phyloP scores from a whole-genome alignment of 2,888 invertebrate genomes.

The Oxytorus armatus region DNA sequence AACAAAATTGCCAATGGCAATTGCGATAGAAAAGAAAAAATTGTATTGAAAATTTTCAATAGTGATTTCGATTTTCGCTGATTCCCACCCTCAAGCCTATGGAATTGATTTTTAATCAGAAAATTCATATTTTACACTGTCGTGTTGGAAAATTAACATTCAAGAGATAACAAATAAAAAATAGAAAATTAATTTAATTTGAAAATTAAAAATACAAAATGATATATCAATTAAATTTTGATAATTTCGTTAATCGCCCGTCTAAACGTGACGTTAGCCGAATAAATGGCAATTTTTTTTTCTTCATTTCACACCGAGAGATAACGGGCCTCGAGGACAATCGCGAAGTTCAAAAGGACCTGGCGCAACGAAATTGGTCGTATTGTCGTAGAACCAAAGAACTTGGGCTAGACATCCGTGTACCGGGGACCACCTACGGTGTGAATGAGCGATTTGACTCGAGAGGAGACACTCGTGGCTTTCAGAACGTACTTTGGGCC shows the following conservation, averaged over 20 bases:
- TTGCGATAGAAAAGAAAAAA: too few species aligned
- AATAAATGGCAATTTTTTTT: neutral
- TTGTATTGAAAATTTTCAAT: too few species aligned
- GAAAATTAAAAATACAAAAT: neutral
- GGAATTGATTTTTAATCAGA: too few species aligned
- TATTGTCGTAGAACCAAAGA: conserved; percentile 46
- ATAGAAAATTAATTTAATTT: neutral
- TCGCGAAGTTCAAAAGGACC: conserved; percentile 35
- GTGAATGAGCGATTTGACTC: conserved; percentile 54
- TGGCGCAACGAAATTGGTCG: conserved; percentile 35
- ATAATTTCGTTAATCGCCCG: conserved; percentile 24
- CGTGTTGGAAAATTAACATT: too few species aligned
- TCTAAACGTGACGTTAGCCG: conserved; percentile 43
- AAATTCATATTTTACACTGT: too few species aligned
- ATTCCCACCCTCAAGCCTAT: too few species aligned
- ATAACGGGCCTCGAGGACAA: conserved; percentile 24
- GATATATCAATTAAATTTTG: too few species aligned
- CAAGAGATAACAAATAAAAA: neutral
- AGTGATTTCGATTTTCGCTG: too few species aligned
- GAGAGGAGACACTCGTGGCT: conserved; percentile 41
- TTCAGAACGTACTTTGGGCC: conserved; percentile 48
- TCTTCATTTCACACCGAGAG: conserved; percentile 27
- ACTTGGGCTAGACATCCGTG: conserved; percentile 40
- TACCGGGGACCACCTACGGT: conserved; percentile 48
- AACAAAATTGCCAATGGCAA: too few species aligned